phyloP scores from a whole-genome alignment of 2,888 invertebrate species.

The Xanthorhoe spadicearia region DNA sequence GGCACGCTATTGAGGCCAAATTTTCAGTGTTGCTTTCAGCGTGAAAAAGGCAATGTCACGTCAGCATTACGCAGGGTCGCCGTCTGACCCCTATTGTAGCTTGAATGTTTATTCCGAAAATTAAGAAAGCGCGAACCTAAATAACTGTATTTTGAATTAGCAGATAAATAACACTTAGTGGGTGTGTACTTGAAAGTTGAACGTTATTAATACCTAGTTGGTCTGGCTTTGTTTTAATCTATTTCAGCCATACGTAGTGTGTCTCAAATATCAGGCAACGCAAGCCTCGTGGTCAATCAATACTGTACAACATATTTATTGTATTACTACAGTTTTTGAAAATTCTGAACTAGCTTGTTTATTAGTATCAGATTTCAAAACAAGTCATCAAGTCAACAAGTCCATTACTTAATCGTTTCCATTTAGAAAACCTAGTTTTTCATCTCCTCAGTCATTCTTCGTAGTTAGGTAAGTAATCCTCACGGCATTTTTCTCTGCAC shows the following conservation, averaged over 20 bases:
- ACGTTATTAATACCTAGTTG: not conserved
- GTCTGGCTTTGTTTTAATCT: not conserved
- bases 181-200: not conserved
- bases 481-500: not conserved
- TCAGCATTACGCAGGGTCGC: conserved; percentile 11
- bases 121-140: not conserved
- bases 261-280: not conserved
- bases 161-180: not conserved
- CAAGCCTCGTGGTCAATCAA: too few relatives aligned
- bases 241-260: not conserved
- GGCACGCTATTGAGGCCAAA: not conserved
- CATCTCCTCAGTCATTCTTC: not conserved
- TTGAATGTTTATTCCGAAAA: conserved; percentile 10
- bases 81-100: conserved; percentile 26
- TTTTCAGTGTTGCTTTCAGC: conserved; percentile 9
- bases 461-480: not conserved
- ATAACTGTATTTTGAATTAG: not conserved
- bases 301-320: too few relatives aligned
- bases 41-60: not conserved
- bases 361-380: too few relatives aligned
- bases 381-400: too few relatives aligned
- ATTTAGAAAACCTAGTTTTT: not conserved
- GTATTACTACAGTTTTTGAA: too few relatives aligned
- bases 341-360: too few relatives aligned
- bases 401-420: not conserved